Evolutionary conservation across 2,888 invertebrate species (phyloP).

Genomic region (Protodeltote pygarga): DNA sequence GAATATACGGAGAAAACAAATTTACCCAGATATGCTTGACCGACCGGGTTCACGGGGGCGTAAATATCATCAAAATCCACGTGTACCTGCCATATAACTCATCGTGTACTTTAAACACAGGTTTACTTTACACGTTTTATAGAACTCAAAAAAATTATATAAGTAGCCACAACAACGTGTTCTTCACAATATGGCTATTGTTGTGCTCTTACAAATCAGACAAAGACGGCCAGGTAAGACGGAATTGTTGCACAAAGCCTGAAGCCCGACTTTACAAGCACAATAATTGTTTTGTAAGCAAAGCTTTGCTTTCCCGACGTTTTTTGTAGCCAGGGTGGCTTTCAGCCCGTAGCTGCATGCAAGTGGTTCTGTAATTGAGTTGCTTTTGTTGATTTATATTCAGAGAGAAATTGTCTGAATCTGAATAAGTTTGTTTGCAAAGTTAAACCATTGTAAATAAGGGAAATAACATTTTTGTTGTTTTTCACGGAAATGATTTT

Average conservation of each 20-base stretch:
- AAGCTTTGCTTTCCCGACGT: constrained; percentile 34
- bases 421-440: not conserved
- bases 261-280: constrained; percentile 28
- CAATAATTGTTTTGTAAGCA: constrained; percentile 46
- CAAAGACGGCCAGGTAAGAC: constrained; percentile 46
- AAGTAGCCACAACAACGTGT: constrained; percentile 34
- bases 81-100: too few relatives aligned
- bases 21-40: too few relatives aligned
- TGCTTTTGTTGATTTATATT: constrained; percentile 21
- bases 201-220: constrained; percentile 34
- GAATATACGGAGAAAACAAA: too few relatives aligned
- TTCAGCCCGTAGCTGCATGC: constrained; percentile 14
- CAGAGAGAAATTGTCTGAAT: constrained; percentile 3
- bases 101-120: not conserved
- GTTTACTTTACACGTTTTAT: constrained; percentile 8
- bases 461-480: constrained; percentile 1
- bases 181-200: constrained; percentile 35
- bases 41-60: too few relatives aligned
- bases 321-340: constrained; percentile 28
- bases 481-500: too few relatives aligned
- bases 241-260: constrained; percentile 31
- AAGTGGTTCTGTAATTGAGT: constrained; percentile 27
- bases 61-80: too few relatives aligned
- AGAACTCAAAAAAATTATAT: constrained; percentile 25
- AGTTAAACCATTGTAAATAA: constrained; percentile 1